A percentile compares a stretch with the other conserved stretches of the same genome.
phyloP scores from a whole-genome alignment of 2,797 vertebrate genomes.

The Alosa sapidissima region DNA sequence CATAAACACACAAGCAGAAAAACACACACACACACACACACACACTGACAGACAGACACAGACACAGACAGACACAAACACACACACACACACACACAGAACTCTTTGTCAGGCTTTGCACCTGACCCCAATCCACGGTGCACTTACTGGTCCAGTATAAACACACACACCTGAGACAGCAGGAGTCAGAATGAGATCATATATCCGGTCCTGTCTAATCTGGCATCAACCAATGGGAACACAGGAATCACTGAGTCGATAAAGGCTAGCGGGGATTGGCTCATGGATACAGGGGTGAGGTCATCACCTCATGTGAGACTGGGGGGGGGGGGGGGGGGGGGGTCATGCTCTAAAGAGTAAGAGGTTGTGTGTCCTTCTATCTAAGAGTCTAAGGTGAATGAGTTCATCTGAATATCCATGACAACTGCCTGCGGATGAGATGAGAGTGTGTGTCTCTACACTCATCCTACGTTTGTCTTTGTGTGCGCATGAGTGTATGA shows the following conservation, averaged over 20 bases:
- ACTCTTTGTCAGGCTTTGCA: neutral
- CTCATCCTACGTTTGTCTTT: neutral
- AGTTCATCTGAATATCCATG: slow-evolving; percentile 10
- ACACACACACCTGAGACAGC: slow-evolving; percentile 24
- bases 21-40: no score
- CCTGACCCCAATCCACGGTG: neutral
- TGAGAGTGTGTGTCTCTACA: neutral
- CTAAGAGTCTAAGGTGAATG: neutral
- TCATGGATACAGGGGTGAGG: slow-evolving; percentile 66
- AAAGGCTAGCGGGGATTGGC: slow-evolving; percentile 46
- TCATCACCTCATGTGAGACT: slow-evolving; percentile 59
- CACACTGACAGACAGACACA: no score
- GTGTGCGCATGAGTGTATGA: neutral
- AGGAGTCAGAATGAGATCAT: slow-evolving; percentile 39
- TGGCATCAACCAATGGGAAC: slow-evolving; percentile 37
- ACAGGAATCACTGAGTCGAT: slow-evolving; percentile 29
- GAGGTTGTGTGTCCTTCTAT: slow-evolving; percentile 47
- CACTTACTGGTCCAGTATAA: neutral
- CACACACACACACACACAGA: neutral
- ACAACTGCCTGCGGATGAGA: neutral
- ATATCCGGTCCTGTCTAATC: slow-evolving; percentile 40
- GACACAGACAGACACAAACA: neutral
- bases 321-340: slow-evolving; percentile 35
- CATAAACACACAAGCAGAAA: neutral
- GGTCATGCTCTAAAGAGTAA: slow-evolving; percentile 30